Evolutionary conservation across 1,140 invertebrate species (phyloP).

Genomic region (Triops cancriformis): DNA sequence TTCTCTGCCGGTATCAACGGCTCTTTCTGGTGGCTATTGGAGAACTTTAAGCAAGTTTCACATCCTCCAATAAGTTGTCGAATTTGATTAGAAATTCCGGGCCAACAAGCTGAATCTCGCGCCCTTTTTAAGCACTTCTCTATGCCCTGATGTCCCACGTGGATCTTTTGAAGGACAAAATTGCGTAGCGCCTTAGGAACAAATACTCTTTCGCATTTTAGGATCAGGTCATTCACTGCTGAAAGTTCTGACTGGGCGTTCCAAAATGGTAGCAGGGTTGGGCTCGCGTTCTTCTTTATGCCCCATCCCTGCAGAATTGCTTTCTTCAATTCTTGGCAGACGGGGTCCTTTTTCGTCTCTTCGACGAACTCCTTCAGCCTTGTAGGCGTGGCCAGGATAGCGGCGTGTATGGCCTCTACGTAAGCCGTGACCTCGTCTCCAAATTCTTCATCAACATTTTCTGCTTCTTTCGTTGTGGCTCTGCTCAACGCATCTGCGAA

Average conservation of each 20-base stretch:
- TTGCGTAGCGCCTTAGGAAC: background rate
- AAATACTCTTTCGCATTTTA: background rate
- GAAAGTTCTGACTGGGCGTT: background rate
- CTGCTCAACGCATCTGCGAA: background rate
- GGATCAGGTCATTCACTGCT: background rate
- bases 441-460: background rate
- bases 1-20: too few relatives aligned
- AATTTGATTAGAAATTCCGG: too few relatives aligned
- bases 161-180: background rate
- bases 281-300: background rate
- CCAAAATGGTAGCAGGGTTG: background rate
- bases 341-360: too few relatives aligned
- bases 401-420: too few relatives aligned
- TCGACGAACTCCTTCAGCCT: too few relatives aligned
- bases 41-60: too few relatives aligned
- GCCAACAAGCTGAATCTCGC: background rate
- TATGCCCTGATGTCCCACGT: background rate
- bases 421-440: background rate
- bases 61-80: too few relatives aligned
- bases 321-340: too few relatives aligned
- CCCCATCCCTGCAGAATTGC: too few relatives aligned
- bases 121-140: background rate
- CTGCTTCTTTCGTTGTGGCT: background rate
- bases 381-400: too few relatives aligned
- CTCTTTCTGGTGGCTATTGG: too few relatives aligned